A percentile compares a stretch with the other conserved stretches of the same genome.
phyloP scores from a whole-genome alignment of 2,888 invertebrate genomes.

The Andrena dorsata region DNA sequence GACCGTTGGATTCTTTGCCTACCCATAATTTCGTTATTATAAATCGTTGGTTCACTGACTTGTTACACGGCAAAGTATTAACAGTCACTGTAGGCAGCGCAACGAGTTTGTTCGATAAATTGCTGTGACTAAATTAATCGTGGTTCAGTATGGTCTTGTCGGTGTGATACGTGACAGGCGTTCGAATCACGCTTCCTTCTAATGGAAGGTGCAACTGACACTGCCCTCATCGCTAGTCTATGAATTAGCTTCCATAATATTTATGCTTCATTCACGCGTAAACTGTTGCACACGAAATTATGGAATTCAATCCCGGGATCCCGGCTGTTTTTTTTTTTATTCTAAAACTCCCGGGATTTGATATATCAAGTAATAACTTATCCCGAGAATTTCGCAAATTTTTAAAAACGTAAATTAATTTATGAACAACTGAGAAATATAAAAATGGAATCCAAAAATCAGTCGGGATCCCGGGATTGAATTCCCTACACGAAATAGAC shows the following conservation, averaged over 20 bases:
- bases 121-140: constrained; percentile 76
- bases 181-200: constrained; percentile 61
- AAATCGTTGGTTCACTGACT: constrained; percentile 12
- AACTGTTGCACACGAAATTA: neutral
- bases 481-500: neutral
- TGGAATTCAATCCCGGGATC: too few species aligned
- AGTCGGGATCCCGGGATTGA: too few species aligned
- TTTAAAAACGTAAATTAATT: too few species aligned
- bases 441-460: too few species aligned
- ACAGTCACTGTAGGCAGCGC: constrained; percentile 24
- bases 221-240: constrained; percentile 29
- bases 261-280: constrained; percentile 7
- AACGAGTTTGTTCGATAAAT: constrained; percentile 54
- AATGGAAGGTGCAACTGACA: constrained; percentile 42
- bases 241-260: constrained; percentile 35
- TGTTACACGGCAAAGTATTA: constrained; percentile 47
- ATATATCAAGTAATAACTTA: too few species aligned
- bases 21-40: neutral
- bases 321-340: too few species aligned
- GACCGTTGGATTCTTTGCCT: neutral
- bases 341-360: too few species aligned
- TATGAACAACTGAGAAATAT: too few species aligned
- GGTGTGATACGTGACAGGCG: constrained; percentile 71
- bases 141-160: constrained; percentile 73
- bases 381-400: too few species aligned